Percentiles rank a stretch among this genome's conserved stretches.
Evolutionary conservation across 2,888 invertebrate species (phyloP).

Genomic region (Epistrophe eligans): DNA sequence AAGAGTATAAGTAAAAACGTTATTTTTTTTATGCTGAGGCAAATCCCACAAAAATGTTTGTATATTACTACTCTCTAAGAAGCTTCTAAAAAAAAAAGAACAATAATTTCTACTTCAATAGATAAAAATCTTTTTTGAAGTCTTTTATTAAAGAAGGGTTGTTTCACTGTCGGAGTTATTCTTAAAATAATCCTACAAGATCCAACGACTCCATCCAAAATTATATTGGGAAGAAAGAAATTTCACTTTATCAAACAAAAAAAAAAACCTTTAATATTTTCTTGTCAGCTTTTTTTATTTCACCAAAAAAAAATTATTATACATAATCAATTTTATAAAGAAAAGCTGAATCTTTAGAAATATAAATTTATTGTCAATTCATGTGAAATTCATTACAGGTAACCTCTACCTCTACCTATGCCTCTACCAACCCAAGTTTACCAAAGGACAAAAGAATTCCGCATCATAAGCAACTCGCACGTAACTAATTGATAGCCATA

Average conservation of each 20-base stretch:
- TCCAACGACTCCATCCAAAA: background rate
- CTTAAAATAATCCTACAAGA: background rate
- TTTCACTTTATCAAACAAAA: conserved; percentile 3
- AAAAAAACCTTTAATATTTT: background rate
- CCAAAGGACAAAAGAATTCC: conserved; percentile 10
- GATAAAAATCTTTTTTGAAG: background rate
- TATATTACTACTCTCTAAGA: background rate
- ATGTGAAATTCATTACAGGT: conserved; percentile 16
- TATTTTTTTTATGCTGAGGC: background rate
- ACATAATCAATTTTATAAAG: conserved; percentile 5
- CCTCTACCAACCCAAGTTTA: background rate
- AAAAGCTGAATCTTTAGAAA: conserved; percentile 7
- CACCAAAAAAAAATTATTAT: background rate
- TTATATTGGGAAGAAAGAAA: background rate
- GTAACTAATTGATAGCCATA: conserved; percentile 62
- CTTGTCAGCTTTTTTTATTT: background rate
- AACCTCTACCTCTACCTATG: background rate
- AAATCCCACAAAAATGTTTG: background rate
- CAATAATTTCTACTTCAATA: background rate
- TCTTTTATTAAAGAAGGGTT: background rate
- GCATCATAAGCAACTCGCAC: conserved; percentile 2
- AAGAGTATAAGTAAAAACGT: background rate
- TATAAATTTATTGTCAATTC: conserved; percentile 11
- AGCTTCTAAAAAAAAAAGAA: background rate
- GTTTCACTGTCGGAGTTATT: background rate